Conservation (phyloP, 2,888 invertebrate genomes). For the Coelopa pilipes region DNA sequence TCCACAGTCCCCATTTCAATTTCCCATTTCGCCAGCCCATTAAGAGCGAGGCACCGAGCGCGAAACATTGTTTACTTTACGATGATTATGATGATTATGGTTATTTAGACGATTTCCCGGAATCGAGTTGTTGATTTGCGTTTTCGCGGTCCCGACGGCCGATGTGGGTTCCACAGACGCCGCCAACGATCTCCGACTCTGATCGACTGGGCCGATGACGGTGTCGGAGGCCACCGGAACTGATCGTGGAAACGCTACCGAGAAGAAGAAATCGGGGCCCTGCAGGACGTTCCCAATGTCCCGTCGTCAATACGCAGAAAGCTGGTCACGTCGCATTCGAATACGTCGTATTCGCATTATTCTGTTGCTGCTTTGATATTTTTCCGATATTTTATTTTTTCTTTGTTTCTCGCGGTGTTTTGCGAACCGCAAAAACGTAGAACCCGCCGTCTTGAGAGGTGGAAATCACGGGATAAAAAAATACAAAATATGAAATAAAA, state of each 20-base stretch:
- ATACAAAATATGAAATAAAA: neutral
- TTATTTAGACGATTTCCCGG: constrained; percentile 23
- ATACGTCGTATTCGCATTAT: no score
- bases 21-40: neutral
- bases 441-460: neutral
- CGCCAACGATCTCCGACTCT: neutral
- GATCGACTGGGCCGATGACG: neutral
- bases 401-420: no score
- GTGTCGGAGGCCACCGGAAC: neutral
- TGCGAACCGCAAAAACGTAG: no score
- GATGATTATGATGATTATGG: neutral
- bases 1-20: neutral
- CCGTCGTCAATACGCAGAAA: no score
- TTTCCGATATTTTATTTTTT: no score
- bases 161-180: neutral
- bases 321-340: no score
- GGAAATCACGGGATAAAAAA: constrained; percentile 11
- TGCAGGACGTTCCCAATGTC: no score
- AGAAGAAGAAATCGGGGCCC: no score
- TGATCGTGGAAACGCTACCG: no score
- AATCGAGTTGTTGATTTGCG: constrained; percentile 16
- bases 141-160: neutral
- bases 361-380: no score
- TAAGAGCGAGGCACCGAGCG: neutral
- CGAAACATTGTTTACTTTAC: neutral